Conservation (phyloP, 2,888 invertebrate species). For the Eugnorisma glareosa region DNA sequence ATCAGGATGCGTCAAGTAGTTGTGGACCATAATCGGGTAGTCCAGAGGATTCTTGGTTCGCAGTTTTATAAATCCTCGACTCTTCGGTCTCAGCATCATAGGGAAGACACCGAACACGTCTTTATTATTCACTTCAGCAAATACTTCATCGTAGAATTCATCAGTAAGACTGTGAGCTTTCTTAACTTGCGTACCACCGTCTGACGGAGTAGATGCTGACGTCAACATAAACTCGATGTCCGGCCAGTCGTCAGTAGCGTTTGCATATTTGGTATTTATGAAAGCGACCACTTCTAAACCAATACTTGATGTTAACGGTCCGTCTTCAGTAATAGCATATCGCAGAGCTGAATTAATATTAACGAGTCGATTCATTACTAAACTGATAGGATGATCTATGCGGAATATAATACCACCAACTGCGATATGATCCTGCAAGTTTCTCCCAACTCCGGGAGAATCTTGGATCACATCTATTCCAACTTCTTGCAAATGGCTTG, state of each 20-base stretch:
- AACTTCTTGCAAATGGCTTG: slow-evolving; percentile 92
- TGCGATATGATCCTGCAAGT: slow-evolving; percentile 97
- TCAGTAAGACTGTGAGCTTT: slow-evolving; percentile 95
- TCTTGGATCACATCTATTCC: slow-evolving; percentile 94
- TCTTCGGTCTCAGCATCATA: slow-evolving; percentile 97
- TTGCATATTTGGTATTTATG: slow-evolving; percentile 96
- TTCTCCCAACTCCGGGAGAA: slow-evolving; percentile 95
- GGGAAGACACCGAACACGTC: slow-evolving; percentile 96
- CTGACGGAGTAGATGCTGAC: slow-evolving; percentile 95
- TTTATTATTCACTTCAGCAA: slow-evolving; percentile 92
- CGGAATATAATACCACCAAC: slow-evolving; percentile 95
- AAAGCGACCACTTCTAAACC: slow-evolving; percentile 97
- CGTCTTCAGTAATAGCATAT: slow-evolving; percentile 96
- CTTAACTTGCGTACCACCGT: slow-evolving; percentile 95
- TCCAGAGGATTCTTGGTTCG: slow-evolving; percentile 93
- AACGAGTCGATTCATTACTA: slow-evolving; percentile 95
- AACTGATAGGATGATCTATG: slow-evolving; percentile 94
- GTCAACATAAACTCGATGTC: slow-evolving; percentile 98
- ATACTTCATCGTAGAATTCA: slow-evolving; percentile 95
- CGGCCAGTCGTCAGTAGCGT: slow-evolving; percentile 96
- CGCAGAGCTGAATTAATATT: slow-evolving; percentile 95
- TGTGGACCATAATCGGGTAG: slow-evolving; percentile 97
- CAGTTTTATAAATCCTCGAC: slow-evolving; percentile 95
- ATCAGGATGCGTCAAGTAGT: slow-evolving; percentile 96
- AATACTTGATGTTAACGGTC: slow-evolving; percentile 96